Base-by-base conservation (phyloP, 2,888 invertebrate genomes). In the Phortica magna region DNA sequence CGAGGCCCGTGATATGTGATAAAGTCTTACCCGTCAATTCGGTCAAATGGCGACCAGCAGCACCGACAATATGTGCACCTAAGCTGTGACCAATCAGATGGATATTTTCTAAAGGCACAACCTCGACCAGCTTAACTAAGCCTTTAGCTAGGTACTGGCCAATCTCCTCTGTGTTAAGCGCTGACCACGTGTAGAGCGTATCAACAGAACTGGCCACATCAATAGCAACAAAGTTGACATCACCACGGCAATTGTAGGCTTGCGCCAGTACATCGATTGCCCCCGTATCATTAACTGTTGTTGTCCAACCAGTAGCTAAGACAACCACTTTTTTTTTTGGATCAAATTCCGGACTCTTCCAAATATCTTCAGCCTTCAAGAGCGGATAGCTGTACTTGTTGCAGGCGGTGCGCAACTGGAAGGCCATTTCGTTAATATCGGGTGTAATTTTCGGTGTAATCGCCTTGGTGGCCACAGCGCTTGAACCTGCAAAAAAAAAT, bases 61-160 rank as follows among this genome's bases (percentile, higher is more conserved):
- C 73, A 2, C 92, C 91, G 61, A 89, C 83, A 75, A 92, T 92
- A 48, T 92, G 92, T 0, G 92, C 91, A 6, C 92, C 92, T 79
- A 92, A 80, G 76, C 91, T 92, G 57, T 92, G 91, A 1, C 92
- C 92, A 76, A 92, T 92, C 42, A 92, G 79, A 79, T 92, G 92
- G n/a, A 91, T 89, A 43, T 89, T 88, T 1, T 88, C 79, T 10
- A 87, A 68, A 0, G 88, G 85, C 10, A 91, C 84, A 59, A 88
- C 76, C 42, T 90, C 83, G n/a, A 84, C 70, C 14, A 92, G 77
- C 76, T 89, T 84, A 10, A 83, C 83, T 73, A 92, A 67, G 5
- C 89, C 91, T 12, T 79, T 77, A 0, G 88, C 91, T 19, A 92
- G 81, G 43, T 83, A 81, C 76, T 83, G 80, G 2, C 92, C 92